These are phyloP conservation scores for Callipepla squamata DNA, from an alignment of 2,113 vertebrate genomes.

Conservation along the genomic window DNA sequence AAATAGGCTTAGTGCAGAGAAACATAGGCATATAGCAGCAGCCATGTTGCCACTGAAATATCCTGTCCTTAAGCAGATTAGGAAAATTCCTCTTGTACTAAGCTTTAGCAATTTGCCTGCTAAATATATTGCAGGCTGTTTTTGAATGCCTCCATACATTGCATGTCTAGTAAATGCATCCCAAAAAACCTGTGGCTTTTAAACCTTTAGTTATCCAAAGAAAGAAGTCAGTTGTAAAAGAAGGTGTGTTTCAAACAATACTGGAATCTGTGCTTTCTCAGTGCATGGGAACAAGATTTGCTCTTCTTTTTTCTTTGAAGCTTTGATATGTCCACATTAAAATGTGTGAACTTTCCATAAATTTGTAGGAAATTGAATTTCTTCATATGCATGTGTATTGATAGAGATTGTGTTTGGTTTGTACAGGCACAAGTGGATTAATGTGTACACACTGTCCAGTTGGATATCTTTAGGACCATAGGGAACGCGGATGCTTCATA, in stretches of 20 bases:
- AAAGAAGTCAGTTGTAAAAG: not conserved
- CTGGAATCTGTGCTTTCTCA: not conserved
- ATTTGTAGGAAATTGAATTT: not conserved
- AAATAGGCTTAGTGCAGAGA: conserved; percentile 54
- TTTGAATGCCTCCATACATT: not conserved
- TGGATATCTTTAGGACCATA: not conserved
- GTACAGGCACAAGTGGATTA: not conserved
- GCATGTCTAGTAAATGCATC: not conserved
- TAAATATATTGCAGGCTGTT: not conserved
- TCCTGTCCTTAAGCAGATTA: conserved; percentile 59
- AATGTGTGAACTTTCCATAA: not conserved
- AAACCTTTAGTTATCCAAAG: conserved; percentile 14
- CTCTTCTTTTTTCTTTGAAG: not conserved
- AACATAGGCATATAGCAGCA: conserved; percentile 37
- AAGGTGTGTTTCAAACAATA: not conserved
- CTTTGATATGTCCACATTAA: not conserved
- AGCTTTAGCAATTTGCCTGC: conserved; percentile 13
- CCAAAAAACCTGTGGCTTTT: conserved; percentile 15
- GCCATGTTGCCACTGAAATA: conserved; percentile 51
- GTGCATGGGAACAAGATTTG: not conserved
- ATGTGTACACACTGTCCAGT: rapidly evolving
- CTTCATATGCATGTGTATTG: not conserved
- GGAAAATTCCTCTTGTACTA: conserved; percentile 37
- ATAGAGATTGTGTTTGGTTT: not conserved
- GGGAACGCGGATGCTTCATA: not conserved